Conservation (phyloP, 2,888 invertebrate genomes). For the Terebella lapidaria region DNA sequence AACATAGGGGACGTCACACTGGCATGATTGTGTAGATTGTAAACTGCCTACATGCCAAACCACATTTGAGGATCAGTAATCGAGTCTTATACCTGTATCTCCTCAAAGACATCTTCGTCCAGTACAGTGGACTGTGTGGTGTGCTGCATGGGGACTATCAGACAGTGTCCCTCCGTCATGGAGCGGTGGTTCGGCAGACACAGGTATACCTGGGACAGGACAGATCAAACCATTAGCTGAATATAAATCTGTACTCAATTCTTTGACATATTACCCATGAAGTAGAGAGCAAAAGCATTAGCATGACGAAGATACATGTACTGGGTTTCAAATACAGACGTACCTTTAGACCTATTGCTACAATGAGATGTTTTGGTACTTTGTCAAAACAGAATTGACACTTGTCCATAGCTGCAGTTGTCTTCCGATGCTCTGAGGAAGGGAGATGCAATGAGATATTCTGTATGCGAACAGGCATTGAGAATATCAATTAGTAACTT, state of each 20-base stretch:
- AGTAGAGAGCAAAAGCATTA: no score
- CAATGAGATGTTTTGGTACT: slow-evolving; percentile 68
- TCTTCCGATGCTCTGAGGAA: slow-evolving; percentile 61
- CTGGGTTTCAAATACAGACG: no score
- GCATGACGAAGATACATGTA: no score
- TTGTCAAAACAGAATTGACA: slow-evolving; percentile 80
- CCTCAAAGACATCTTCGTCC: slow-evolving; percentile 93
- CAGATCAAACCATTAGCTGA: background rate
- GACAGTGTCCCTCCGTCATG: slow-evolving; percentile 75
- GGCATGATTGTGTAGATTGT: no score
- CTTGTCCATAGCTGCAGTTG: slow-evolving; percentile 68
- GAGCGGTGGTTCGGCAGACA: slow-evolving; percentile 76
- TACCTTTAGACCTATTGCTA: slow-evolving; percentile 27
- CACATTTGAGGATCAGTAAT: background rate
- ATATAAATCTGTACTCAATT: no score
- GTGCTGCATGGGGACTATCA: slow-evolving; percentile 80
- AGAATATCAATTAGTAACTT: no score
- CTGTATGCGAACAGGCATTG: no score
- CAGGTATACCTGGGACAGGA: slow-evolving; percentile 62
- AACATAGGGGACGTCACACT: no score
- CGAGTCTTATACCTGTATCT: slow-evolving; percentile 66
- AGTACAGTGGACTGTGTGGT: slow-evolving; percentile 71
- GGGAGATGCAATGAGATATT: no score
- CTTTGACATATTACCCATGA: no score
- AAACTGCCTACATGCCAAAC: no score